phyloP scores from a whole-genome alignment of 2,113 vertebrate genomes.

The Protomyctophum bolini region DNA sequence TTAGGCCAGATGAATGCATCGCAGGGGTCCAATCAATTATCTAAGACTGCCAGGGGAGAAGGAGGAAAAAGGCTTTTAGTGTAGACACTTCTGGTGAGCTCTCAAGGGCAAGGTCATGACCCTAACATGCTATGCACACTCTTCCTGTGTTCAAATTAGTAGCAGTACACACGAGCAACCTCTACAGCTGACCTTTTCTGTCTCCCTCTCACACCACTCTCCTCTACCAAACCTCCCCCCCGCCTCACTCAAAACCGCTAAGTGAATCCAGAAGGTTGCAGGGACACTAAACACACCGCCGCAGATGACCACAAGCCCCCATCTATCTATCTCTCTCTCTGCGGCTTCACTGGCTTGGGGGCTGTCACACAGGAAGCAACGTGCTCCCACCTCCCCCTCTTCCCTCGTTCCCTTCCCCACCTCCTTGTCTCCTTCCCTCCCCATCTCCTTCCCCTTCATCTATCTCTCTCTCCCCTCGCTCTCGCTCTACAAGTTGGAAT shows the following conservation, averaged over 20 bases:
- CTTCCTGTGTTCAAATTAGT: conserved; percentile 37
- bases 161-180: conserved; percentile 23
- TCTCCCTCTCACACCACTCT: conserved; percentile 17
- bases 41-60: too few relatives aligned
- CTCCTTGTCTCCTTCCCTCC: conserved; percentile 42
- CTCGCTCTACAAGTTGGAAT: conserved; percentile 64
- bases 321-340: neutral
- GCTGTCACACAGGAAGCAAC: conserved; percentile 65
- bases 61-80: neutral
- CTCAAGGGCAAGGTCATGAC: conserved; percentile 35
- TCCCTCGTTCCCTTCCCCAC: conserved; percentile 20
- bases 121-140: conserved; percentile 9
- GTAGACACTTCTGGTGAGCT: neutral
- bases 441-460: neutral
- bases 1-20: too few relatives aligned
- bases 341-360: conserved; percentile 39
- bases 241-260: conserved; percentile 44
- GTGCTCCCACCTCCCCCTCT: conserved; percentile 49
- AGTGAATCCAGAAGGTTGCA: conserved; percentile 54
- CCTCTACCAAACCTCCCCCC: neutral
- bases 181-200: conserved; percentile 33
- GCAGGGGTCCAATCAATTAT: too few relatives aligned
- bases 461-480: neutral
- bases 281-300: conserved; percentile 21
- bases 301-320: conserved; percentile 52